Evolutionary conservation across 1,140 invertebrate genomes (phyloP), one percentile per base, ranked within the genome.

Genomic region (Diploscapter pachys): DNA sequence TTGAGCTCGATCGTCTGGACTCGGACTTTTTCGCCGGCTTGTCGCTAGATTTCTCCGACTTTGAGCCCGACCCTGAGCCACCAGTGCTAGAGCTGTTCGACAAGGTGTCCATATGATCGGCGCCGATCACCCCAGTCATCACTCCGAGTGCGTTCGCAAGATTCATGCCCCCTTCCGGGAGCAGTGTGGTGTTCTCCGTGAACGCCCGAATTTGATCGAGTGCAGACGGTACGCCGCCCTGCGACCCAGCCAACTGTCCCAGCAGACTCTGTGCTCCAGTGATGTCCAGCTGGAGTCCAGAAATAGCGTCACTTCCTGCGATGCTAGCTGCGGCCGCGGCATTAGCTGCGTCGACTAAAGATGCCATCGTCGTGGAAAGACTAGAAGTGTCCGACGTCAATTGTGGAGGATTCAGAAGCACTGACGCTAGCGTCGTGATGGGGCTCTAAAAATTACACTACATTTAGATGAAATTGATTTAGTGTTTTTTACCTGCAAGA

Each of bases 351-450:
- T 77, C 75, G 1, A 77, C 11, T 50, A 77, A 54, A 5, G 71
- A 62, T 5, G 59, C 69, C 77, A 70, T 75, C 73, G 56, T 75
- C 86, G 52, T 81, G 79, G 79, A 69, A 52, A 78, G 72, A 53
- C 31, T 31, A 31, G 31, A 31, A 31, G 31, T 31, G 31, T 31
- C 31, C 31, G 31, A 31, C 31, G 31, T 31, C 31, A 31, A 31
- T 31, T 31, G 31, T 31, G 31, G 31, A 31, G 31, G 31, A 31
- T 31, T 31, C 31, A 31, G 31, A 31, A 31, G 31, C 31, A 31
- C 31, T 31, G 31, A 31, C 31, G 31, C 31, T 31, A 31, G 31
- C 31, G 31, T 31, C 31, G 31, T 31, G 31, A 31, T 31, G 31
- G 31, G 31, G 31, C 31, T 31, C 31, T 31, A 31, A 31, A 31